Percentiles rank a stretch among this genome's conserved stretches.
phyloP scores from a whole-genome alignment of 2,797 vertebrate species.

The Alexandromys oeconomus region DNA sequence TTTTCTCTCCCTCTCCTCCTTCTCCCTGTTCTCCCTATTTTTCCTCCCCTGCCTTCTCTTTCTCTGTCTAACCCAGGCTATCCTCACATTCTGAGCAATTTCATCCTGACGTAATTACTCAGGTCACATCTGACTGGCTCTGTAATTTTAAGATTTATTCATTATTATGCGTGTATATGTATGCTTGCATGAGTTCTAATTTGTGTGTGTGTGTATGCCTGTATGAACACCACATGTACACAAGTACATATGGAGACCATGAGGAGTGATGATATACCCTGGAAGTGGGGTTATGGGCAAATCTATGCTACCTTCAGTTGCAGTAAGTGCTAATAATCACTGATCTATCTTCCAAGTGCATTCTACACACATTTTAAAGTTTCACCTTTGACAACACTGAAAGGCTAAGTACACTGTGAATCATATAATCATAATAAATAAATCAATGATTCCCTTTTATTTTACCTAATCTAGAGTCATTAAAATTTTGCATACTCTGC shows the following conservation, averaged over 20 bases:
- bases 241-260: neutral
- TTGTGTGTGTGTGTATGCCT: neutral
- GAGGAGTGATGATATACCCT: too few species aligned
- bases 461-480: conserved; percentile 35
- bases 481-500: neutral
- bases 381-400: neutral
- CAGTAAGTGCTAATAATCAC: neutral
- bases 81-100: neutral
- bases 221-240: too few species aligned
- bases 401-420: neutral
- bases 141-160: neutral
- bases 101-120: neutral
- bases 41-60: neutral
- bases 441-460: conserved; percentile 54
- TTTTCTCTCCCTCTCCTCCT: neutral
- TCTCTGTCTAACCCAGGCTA: neutral
- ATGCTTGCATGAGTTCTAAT: neutral
- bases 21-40: neutral
- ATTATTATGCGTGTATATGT: neutral
- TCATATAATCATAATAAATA: neutral
- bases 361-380: neutral
- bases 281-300: neutral
- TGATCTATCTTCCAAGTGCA: neutral
- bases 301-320: neutral
- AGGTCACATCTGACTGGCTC: neutral